Base-by-base conservation (phyloP, 2,888 invertebrate species). In the Operophtera brumata region DNA sequence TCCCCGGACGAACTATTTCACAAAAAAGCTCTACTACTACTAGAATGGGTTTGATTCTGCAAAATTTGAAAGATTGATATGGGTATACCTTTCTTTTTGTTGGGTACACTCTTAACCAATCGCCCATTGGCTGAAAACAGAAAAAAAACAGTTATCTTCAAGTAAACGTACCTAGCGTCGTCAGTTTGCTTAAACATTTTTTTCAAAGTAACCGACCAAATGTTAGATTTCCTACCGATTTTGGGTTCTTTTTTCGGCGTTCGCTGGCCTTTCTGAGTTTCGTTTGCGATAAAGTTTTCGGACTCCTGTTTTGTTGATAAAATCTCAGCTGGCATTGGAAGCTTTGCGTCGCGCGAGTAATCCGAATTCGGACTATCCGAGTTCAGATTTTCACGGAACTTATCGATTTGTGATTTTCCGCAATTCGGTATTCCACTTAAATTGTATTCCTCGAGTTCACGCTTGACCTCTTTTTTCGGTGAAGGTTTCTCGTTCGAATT, bases 121-220 rank as follows among this genome's bases (percentile, higher is more conserved):
- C 80, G 76, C 51, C 84, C 84, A 65, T 84, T 84, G 1, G 71
- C 84, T 84, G 83, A 65, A 83, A 84, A 69, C 20, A 54, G 65
- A 40, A 71, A 69, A 70, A 52, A 47, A 46, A 62, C 43, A 54
- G 11, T 50, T 12, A 51, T 47, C 28, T 47, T 57, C 62, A n/a
- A n/a, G n/a, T n/a, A n/a, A 45, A 68, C 65, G 53, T 67, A 66
- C 67, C 62, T 47, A 56, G 26, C 7, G 12, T 32, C 32, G 12
- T 62, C 44, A 30, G 59, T 49, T 63, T 67, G 60, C 56, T 49
- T 51, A 56, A 71, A 67, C 56, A 67, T 66, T 61, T 68, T 57
- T 69, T 67, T 74, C 64, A 76, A 62, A 57, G 64, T 61, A 66
- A 60, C 44, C 62, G 69, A 73, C 69, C 69, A 74, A 65, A 64